Evolutionary conservation across 2,888 invertebrate species (phyloP).

Genomic region (Tetranychus truncatus): DNA sequence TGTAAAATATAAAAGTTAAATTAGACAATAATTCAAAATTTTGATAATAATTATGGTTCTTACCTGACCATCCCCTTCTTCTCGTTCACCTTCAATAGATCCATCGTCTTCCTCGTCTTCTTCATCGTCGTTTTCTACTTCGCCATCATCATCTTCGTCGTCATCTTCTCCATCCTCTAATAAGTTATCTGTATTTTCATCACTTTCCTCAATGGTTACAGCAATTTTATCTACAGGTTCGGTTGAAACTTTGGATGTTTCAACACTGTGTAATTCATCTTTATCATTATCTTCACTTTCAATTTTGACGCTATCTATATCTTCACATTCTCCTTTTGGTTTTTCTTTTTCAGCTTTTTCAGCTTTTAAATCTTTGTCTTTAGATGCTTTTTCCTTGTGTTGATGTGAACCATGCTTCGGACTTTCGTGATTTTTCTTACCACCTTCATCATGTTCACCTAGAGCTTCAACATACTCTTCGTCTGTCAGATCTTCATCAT

Average conservation of each 20-base stretch:
- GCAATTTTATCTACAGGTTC: not conserved
- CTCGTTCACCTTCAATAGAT: conserved; percentile 26
- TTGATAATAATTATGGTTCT: conserved; percentile 6
- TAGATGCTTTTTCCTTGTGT: not conserved
- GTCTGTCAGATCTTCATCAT: not conserved
- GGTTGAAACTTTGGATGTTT: no score
- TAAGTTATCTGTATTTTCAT: not conserved
- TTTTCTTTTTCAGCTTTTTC: conserved; percentile 7
- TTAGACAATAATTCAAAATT: not conserved
- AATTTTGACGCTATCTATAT: not conserved
- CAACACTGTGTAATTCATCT: not conserved
- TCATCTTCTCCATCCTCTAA: not conserved
- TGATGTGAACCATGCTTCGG: not conserved
- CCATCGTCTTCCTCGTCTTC: not conserved
- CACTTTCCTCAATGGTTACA: not conserved
- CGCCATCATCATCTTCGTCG: not conserved
- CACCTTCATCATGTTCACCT: not conserved
- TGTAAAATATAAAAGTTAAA: not conserved
- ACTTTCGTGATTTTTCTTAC: not conserved
- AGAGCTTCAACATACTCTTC: not conserved
- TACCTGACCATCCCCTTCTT: conserved; percentile 8
- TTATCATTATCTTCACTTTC: conserved; percentile 4
- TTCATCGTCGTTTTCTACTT: not conserved
- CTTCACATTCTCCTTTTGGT: not conserved
- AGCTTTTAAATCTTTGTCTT: not conserved